phyloP scores from a whole-genome alignment of 2,888 invertebrate genomes.

The Mimumesa dahlbomi region DNA sequence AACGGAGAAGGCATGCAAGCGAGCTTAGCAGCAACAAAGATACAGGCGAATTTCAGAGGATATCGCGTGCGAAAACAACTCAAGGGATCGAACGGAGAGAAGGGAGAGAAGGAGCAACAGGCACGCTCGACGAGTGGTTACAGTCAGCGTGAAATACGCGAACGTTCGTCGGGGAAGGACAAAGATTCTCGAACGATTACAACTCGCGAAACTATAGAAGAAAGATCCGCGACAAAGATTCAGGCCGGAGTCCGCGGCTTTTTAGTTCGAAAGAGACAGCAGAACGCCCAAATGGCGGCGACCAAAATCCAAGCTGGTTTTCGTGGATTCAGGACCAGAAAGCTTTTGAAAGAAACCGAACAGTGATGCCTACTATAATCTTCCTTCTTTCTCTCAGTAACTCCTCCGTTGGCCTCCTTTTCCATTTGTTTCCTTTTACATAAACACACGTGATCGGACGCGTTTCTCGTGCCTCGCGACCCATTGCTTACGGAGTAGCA shows the following conservation, averaged over 20 bases:
- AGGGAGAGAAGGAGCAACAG: no score
- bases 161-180: background rate
- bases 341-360: conserved; percentile 72
- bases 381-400: background rate
- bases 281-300: conserved; percentile 75
- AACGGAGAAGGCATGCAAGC: conserved; percentile 64
- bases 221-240: conserved; percentile 83
- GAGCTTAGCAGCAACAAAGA: conserved; percentile 81
- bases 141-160: background rate
- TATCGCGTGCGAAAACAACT: conserved; percentile 82
- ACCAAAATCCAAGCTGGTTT: conserved; percentile 78
- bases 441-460: no score
- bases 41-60: conserved; percentile 83
- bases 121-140: background rate
- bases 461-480: no score
- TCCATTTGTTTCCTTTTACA: no score
- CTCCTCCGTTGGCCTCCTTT: no score
- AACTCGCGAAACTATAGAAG: conserved; percentile 62
- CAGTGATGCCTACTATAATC: conserved; percentile 55
- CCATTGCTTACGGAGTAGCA: no score
- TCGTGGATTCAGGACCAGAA: conserved; percentile 76
- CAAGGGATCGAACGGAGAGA: conserved; percentile 54
- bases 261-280: conserved; percentile 83
- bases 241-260: conserved; percentile 87
- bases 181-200: conserved; percentile 39